phyloP scores from a whole-genome alignment of 1,140 invertebrate species.

The Drosophila simulans region DNA sequence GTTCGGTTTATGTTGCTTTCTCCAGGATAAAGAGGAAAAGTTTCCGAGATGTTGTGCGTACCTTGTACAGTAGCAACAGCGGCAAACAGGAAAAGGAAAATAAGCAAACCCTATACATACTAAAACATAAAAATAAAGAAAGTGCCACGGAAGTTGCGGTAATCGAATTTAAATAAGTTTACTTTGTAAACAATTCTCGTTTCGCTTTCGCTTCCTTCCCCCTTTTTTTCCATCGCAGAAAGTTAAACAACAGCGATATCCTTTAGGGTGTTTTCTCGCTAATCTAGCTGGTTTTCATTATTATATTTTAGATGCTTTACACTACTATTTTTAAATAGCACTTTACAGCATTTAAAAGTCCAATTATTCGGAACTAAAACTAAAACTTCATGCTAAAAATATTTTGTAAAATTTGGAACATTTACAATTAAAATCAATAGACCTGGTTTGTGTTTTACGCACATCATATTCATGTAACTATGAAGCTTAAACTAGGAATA shows the following conservation, averaged over 20 bases:
- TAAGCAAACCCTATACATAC: conserved; percentile 39
- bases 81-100: conserved; percentile 14
- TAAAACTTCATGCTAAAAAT: no score
- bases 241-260: conserved; percentile 39
- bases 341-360: no score
- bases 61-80: conserved; percentile 15
- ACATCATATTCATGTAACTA: no score
- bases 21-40: conserved; percentile 11
- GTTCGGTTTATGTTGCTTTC: conserved; percentile 27
- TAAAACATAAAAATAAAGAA: conserved; percentile 55
- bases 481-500: no score
- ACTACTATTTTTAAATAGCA: no score
- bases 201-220: conserved; percentile 12
- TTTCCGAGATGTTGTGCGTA: conserved; percentile 26
- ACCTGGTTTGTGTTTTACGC: no score
- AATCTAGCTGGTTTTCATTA: not conserved
- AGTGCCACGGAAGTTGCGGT: conserved; percentile 73
- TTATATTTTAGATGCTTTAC: not conserved
- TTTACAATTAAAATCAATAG: no score
- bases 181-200: conserved; percentile 77
- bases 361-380: no score
- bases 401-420: no score
- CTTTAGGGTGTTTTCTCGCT: conserved; percentile 1
- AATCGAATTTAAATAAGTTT: conserved; percentile 84
- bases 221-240: not conserved